Evolutionary conservation across 1,140 invertebrate species (phyloP).

Genomic region (Polyergus mexicanus): DNA sequence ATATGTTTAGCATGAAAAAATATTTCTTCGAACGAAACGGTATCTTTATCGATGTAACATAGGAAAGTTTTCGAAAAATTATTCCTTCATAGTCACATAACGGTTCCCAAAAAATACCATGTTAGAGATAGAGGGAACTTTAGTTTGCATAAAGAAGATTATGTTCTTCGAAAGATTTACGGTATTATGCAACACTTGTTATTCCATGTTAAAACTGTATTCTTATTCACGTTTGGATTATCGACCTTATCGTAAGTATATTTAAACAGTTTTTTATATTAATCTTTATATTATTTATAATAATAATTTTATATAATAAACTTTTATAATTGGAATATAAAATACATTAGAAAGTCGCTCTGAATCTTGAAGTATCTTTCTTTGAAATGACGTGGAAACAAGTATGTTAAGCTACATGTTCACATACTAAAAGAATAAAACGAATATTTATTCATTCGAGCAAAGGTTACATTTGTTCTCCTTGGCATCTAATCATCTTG

Average conservation of each 20-base stretch:
- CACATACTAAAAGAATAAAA: conserved; percentile 16
- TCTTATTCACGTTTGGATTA: background rate
- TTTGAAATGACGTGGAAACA: conserved; percentile 14
- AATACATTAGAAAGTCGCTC: background rate
- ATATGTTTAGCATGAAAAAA: background rate
- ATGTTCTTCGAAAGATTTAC: conserved; percentile 28
- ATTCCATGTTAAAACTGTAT: conserved; percentile 3
- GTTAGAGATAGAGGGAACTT: background rate
- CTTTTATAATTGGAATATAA: background rate
- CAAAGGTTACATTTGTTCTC: conserved; percentile 67
- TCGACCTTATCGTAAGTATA: background rate
- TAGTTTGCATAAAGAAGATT: conserved; percentile 22
- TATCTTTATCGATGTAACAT: background rate
- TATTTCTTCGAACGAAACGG: background rate
- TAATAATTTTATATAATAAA: conserved; percentile 17
- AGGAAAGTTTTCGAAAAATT: conserved; percentile 9
- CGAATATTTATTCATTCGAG: conserved; percentile 69
- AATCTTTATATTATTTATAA: background rate
- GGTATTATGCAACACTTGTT: background rate
- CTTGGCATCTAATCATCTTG: conserved; percentile 67
- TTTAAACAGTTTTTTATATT: background rate
- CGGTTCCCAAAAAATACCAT: background rate
- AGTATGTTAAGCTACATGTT: background rate
- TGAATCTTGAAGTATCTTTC: background rate
- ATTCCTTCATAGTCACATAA: background rate